Conservation (phyloP, 1,140 invertebrate genomes). For the Parapsyche elsis region DNA sequence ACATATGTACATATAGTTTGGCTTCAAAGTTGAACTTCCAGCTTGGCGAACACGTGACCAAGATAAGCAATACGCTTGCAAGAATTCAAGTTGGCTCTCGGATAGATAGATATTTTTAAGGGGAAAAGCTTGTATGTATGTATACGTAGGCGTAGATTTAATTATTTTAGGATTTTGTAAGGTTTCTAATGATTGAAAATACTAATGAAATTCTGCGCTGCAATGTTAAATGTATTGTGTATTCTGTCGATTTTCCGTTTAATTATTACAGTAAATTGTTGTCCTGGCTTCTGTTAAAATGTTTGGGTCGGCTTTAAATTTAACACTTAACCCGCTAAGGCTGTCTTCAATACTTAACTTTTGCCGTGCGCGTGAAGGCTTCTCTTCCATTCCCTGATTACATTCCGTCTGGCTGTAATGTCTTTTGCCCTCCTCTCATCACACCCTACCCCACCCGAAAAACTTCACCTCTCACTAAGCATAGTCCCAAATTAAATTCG, state of each 20-base stretch:
- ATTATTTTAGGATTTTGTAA: too few species aligned
- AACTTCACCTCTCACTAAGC: background rate
- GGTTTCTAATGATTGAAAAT: too few species aligned
- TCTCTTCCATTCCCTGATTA: background rate
- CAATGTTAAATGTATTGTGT: background rate
- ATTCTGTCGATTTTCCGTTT: too few species aligned
- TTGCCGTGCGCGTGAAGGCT: background rate
- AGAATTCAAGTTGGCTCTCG: too few species aligned
- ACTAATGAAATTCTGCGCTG: background rate
- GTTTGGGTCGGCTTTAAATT: background rate
- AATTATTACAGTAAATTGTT: too few species aligned
- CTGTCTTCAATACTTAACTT: background rate
- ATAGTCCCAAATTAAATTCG: conserved; percentile 20
- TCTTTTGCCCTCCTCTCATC: background rate
- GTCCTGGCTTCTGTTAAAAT: background rate
- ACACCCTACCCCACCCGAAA: background rate
- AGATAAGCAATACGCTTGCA: too few species aligned
- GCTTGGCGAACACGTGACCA: too few species aligned
- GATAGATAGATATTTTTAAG: too few species aligned
- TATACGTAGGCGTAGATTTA: too few species aligned
- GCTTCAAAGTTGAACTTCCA: too few species aligned
- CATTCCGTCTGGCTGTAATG: background rate
- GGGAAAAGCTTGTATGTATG: too few species aligned
- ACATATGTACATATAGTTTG: too few species aligned
- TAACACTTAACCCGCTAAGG: background rate